Evolutionary conservation across 2,888 invertebrate genomes (phyloP).

Genomic region (Harpagoxenus sublaevis): DNA sequence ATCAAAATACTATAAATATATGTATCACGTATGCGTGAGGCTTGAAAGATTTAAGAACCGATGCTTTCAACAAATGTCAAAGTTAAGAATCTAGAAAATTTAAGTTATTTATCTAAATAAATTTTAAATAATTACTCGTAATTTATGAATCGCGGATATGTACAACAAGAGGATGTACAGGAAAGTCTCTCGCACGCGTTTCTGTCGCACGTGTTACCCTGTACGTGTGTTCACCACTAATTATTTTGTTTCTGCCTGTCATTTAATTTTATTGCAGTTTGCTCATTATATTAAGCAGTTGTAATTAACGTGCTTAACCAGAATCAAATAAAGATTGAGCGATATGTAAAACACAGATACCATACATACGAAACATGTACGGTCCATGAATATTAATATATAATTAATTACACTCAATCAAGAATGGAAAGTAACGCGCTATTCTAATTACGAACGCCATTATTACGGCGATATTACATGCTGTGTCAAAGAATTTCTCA

Average conservation of each 20-base stretch:
- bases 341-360: conserved; percentile 47
- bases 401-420: conserved; percentile 41
- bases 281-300: conserved; percentile 43
- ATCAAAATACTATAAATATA: not conserved
- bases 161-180: not conserved
- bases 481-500: conserved; percentile 24
- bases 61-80: not conserved
- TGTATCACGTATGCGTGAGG: not conserved
- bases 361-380: not conserved
- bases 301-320: conserved; percentile 40
- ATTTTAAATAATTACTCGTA: not conserved
- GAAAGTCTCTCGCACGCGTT: conserved; percentile 6
- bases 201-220: conserved; percentile 11
- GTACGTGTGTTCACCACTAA: conserved; percentile 11
- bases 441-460: conserved; percentile 19
- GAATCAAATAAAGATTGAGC: conserved; percentile 46
- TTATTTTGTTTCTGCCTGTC: conserved; percentile 44
- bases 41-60: not conserved
- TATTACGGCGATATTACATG: not conserved
- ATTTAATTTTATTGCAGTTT: conserved; percentile 44
- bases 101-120: conserved; percentile 6
- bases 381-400: conserved; percentile 46
- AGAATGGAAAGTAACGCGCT: conserved; percentile 35
- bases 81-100: not conserved
- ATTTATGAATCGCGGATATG: not conserved